phyloP scores from a whole-genome alignment of 2,113 vertebrate species.

The Archilochus colubris region DNA sequence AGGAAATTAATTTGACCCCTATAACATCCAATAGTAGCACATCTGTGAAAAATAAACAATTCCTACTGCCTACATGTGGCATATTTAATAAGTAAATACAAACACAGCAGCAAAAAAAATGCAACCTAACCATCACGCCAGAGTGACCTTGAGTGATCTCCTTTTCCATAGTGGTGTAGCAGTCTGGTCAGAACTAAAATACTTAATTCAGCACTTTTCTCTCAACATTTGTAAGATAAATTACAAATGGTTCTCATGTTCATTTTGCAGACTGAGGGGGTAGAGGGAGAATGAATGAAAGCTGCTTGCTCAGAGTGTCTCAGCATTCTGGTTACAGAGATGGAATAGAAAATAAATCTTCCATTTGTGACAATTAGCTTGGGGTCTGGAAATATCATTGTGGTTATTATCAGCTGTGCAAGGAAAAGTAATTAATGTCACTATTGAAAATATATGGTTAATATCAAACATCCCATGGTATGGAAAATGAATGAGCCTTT shows the following conservation, averaged over 20 bases:
- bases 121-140: not conserved
- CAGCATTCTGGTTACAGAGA: not conserved
- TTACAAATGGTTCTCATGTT: not conserved
- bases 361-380: not conserved
- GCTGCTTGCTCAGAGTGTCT: not conserved
- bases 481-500: not conserved
- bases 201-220: not conserved
- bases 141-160: not conserved
- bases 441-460: not conserved
- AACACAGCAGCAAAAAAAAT: not conserved
- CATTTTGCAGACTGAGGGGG: not conserved
- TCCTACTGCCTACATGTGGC: not conserved
- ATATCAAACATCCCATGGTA: not conserved
- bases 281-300: not conserved
- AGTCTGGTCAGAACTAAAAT: not conserved
- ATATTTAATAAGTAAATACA: conserved; percentile 40
- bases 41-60: conserved; percentile 38
- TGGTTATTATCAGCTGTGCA: not conserved
- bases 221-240: not conserved
- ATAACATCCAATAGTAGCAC: not conserved
- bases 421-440: not conserved
- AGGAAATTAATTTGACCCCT: conserved; percentile 30
- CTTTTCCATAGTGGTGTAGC: not conserved
- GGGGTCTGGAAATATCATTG: not conserved
- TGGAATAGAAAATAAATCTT: not conserved